Base-by-base conservation (phyloP, 2,113 vertebrate species). In the Nematolebias whitei region DNA sequence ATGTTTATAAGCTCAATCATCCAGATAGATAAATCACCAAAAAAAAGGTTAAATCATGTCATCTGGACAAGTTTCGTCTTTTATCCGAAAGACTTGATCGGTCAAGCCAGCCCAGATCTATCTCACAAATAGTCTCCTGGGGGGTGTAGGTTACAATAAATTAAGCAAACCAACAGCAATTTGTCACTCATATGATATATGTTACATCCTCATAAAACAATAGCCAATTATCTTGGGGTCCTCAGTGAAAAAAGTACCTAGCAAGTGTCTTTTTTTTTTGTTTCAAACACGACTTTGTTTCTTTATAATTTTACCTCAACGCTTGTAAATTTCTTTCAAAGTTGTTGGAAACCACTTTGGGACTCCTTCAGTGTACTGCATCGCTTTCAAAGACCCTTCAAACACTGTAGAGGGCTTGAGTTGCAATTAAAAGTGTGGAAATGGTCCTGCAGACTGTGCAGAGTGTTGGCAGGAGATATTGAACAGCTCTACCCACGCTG, bases 401-500 rank as follows among this genome's bases (percentile, higher is more conserved):
- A 10, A 35, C 32, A 35, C 5, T 5, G 3, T 29, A 29, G 3
- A 7, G 26, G 9, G 32, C 32, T 35, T 35, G 26, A 29, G 26
- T 22, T 20, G n/a, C 35, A 12, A 15, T 4, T 6, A 19, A 59
- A 40, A 8, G 2, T 9, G 44, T 7, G 3, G 35, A 40, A 32
- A n/a, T 24, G 5, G 4, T 29, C 8, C 38, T 22, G 15, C 45
- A 38, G 44, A 18, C 38, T 22, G 45, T 71, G 47, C 43, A 20
- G 7, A 38, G 23, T 20, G 18, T 13, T 20, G 41, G 24, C 20
- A 9, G 13, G 40, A 16, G 68, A 41, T 66, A 77, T 39, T 26
- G 51, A 67, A 56, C 19, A 63, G 35, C 60, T 53, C 2, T 50
- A 55, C 20, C 60, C 67, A 74, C 72, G 59, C 57, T 62, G 55